phyloP scores from a whole-genome alignment of 2,797 vertebrate species.

The Phrynocephalus vlangalii region DNA sequence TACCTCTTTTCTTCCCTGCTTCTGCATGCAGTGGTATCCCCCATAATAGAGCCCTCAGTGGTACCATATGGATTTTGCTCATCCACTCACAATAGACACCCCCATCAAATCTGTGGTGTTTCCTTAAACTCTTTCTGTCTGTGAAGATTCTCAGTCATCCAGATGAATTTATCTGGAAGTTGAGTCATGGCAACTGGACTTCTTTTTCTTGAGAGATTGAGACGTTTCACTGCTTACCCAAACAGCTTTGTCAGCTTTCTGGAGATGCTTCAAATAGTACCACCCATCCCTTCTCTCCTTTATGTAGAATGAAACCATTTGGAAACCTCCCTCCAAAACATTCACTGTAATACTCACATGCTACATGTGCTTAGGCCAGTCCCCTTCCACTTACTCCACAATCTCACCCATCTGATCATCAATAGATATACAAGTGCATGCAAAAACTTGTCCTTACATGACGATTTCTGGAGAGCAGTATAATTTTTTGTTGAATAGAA shows the following conservation, averaged over 20 bases:
- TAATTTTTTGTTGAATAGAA: neutral
- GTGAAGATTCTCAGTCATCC: too few species aligned
- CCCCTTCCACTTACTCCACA: slow-evolving; percentile 1
- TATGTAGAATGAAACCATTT: neutral
- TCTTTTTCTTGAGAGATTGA: too few species aligned
- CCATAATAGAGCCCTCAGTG: neutral
- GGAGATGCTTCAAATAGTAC: neutral
- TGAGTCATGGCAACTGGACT: too few species aligned
- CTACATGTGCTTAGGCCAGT: neutral
- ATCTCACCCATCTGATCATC: neutral
- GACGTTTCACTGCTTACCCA: too few species aligned
- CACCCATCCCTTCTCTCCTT: neutral
- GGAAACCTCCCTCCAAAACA: neutral
- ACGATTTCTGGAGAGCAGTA: neutral
- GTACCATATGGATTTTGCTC: neutral
- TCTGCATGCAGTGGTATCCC: neutral
- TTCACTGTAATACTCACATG: neutral
- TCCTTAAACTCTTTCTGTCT: neutral
- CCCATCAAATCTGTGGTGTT: neutral
- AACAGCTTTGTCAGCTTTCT: too few species aligned
- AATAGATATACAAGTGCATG: neutral
- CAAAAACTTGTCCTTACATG: neutral
- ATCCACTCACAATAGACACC: neutral
- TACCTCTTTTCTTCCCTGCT: neutral
- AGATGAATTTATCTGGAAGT: too few species aligned